Conservation (phyloP, 2,888 invertebrate genomes). For the Phytoseiulus persimilis region DNA sequence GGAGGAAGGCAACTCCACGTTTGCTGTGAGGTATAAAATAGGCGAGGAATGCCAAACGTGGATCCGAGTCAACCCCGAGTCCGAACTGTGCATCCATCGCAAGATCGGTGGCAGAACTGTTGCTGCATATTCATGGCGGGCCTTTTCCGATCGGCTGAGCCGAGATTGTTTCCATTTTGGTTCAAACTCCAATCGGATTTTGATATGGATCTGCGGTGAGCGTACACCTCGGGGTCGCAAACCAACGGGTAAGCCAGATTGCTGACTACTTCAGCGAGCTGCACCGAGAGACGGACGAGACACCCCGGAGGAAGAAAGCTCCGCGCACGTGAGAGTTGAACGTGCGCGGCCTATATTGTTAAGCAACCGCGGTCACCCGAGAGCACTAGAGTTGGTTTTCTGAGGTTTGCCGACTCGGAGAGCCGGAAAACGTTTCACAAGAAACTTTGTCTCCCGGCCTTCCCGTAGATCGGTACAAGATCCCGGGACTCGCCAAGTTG, state of each 20-base stretch:
- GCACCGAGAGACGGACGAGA: background rate
- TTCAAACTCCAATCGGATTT: background rate
- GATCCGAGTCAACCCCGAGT: background rate
- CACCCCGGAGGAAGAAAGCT: background rate
- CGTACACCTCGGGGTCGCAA: background rate
- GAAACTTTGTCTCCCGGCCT: background rate
- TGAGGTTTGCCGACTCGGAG: background rate
- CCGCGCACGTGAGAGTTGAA: background rate
- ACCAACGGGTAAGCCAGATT: background rate
- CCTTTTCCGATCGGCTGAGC: background rate
- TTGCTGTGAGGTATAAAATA: background rate
- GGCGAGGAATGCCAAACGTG: background rate
- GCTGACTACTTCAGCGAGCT: background rate
- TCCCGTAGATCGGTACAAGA: too few species aligned
- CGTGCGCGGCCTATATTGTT: background rate
- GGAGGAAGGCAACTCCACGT: background rate
- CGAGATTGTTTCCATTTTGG: background rate
- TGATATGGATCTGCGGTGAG: background rate
- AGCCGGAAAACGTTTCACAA: background rate
- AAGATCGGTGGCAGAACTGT: background rate
- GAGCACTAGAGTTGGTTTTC: background rate
- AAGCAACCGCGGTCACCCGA: background rate
- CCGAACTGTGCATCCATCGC: background rate
- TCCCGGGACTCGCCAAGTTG: background rate
- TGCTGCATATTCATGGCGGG: conserved; percentile 5